Evolutionary conservation across 2,113 vertebrate species (phyloP).

Genomic region (Elachura formosa): DNA sequence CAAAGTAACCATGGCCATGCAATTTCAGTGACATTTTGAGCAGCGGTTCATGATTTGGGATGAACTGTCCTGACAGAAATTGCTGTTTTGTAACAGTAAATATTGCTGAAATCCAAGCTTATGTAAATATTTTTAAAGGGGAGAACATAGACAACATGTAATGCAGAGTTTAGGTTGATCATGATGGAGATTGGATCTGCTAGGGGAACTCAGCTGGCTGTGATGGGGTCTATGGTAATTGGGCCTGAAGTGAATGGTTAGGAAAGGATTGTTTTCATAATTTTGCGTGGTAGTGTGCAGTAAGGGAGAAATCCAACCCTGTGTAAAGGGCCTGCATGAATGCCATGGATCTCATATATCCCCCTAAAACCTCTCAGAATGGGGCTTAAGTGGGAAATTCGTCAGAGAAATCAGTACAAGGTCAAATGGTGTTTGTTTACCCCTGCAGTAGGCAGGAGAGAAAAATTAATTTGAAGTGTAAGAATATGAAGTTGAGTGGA

Average conservation of each 20-base stretch:
- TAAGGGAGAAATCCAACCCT: background rate
- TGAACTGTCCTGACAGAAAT: constrained; percentile 23
- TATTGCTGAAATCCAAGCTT: constrained; percentile 18
- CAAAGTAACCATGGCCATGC: background rate
- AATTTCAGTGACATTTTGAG: background rate
- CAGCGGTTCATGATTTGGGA: background rate
- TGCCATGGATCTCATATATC: background rate
- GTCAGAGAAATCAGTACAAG: constrained; percentile 26
- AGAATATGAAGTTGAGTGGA: background rate
- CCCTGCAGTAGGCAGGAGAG: background rate
- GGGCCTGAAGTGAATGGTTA: constrained; percentile 23
- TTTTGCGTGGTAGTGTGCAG: background rate
- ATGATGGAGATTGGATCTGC: background rate
- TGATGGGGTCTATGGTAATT: background rate
- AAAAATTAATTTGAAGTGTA: background rate
- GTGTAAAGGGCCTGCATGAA: background rate
- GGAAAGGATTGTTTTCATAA: background rate
- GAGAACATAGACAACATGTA: background rate
- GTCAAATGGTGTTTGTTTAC: constrained; percentile 20
- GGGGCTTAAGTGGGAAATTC: constrained; percentile 8
- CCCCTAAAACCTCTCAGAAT: background rate
- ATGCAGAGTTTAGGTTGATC: background rate
- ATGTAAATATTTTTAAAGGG: constrained; percentile 27
- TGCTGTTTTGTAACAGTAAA: constrained; percentile 22
- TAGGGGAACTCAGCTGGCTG: background rate